phyloP scores from a whole-genome alignment of 2,888 invertebrate genomes.

The Volucella inflata region DNA sequence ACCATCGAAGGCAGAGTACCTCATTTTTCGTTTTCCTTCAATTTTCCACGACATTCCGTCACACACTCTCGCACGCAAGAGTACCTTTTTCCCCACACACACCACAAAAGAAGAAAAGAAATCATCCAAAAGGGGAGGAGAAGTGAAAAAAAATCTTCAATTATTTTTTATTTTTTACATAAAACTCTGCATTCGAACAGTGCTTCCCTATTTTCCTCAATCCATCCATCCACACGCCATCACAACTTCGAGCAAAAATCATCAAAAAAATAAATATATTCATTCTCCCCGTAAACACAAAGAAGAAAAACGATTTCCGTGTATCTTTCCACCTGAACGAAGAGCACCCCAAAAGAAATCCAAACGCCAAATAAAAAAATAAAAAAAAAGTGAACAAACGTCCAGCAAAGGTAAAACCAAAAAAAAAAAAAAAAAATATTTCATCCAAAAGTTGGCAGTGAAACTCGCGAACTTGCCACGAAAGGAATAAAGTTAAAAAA shows the following conservation, averaged over 20 bases:
- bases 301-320: constrained; percentile 43
- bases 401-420: constrained; percentile 49
- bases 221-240: constrained; percentile 31
- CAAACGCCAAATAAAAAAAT: not conserved
- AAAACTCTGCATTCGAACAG: constrained; percentile 51
- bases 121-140: constrained; percentile 65
- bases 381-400: constrained; percentile 65
- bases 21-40: constrained; percentile 69
- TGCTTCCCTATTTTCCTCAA: constrained; percentile 31
- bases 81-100: constrained; percentile 25
- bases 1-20: constrained; percentile 62
- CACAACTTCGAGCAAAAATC: constrained; percentile 22
- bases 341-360: constrained; percentile 50
- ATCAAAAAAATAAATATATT: constrained; percentile 25
- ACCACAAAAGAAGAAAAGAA: constrained; percentile 20
- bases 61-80: constrained; percentile 77
- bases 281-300: constrained; percentile 29
- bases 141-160: constrained; percentile 65
- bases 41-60: constrained; percentile 78
- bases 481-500: constrained; percentile 10
- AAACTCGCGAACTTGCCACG: constrained; percentile 26
- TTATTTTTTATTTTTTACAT: constrained; percentile 55
- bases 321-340: constrained; percentile 70
- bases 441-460: constrained; percentile 61
- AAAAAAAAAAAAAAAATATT: constrained; percentile 64